phyloP scores from a whole-genome alignment of 2,113 vertebrate species.

The Perca fluviatilis region DNA sequence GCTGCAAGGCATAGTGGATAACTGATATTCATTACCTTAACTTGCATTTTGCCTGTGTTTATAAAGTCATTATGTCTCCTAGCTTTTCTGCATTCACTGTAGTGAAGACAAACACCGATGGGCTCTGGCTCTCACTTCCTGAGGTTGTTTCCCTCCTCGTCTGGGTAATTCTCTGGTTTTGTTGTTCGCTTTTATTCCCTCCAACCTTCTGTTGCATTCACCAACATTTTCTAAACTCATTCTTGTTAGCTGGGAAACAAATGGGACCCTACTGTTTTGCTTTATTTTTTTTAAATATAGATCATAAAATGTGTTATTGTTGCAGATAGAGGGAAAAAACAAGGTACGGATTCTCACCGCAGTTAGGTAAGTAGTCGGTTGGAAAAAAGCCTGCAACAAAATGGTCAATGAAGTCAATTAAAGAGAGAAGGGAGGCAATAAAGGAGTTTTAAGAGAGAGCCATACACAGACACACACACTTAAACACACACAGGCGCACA shows the following conservation, averaged over 20 bases:
- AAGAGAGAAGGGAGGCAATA: constrained; percentile 34
- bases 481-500: constrained; percentile 11
- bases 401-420: constrained; percentile 35
- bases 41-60: too few species aligned
- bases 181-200: constrained; percentile 7
- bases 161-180: constrained; percentile 2
- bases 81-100: too few species aligned
- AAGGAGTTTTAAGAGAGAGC: neutral
- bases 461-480: neutral
- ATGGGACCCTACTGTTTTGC: neutral
- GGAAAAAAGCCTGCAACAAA: constrained; percentile 35
- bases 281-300: constrained; percentile 11
- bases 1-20: too few species aligned
- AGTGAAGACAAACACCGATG: too few species aligned
- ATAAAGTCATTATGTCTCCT: too few species aligned
- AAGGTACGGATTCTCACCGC: neutral
- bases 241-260: constrained; percentile 2
- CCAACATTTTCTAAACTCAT: neutral
- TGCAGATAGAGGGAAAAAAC: neutral
- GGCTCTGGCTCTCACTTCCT: too few species aligned
- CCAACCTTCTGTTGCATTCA: constrained; percentile 6
- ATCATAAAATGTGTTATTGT: constrained; percentile 19
- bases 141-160: neutral
- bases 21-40: too few species aligned
- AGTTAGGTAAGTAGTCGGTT: neutral